A percentile compares a stretch with the other conserved stretches of the same genome.
phyloP scores from a whole-genome alignment of 1,140 invertebrate species.

The Trachymyrmex cornetzi region DNA sequence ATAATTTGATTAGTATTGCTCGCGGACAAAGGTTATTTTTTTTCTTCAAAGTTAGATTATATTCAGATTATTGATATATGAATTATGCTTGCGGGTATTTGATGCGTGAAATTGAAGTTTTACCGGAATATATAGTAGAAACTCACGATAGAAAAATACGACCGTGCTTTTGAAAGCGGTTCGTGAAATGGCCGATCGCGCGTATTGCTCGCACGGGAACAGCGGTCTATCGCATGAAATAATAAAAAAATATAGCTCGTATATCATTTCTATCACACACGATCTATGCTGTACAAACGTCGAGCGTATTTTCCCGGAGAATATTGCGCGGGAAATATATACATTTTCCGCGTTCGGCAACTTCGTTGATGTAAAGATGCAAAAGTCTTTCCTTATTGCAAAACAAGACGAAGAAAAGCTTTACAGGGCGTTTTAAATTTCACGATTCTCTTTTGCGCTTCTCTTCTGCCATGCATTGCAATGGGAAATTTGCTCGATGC shows the following conservation, averaged over 20 bases:
- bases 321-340: conserved; percentile 37
- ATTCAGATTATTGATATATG: background rate
- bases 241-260: conserved; percentile 56
- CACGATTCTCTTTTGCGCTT: conserved; percentile 10
- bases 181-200: conserved; percentile 32
- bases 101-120: conserved; percentile 60
- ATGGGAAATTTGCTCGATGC: conserved; percentile 16
- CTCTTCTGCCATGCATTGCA: background rate
- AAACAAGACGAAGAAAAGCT: conserved; percentile 16
- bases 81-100: conserved; percentile 50
- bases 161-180: conserved; percentile 14
- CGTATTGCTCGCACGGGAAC: conserved; percentile 11
- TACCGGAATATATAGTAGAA: conserved; percentile 26
- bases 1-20: too few relatives aligned
- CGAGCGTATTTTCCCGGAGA: conserved; percentile 37
- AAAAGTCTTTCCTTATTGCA: conserved; percentile 35
- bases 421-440: conserved; percentile 23
- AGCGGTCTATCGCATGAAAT: conserved; percentile 42
- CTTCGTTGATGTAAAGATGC: conserved; percentile 8
- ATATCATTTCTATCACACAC: conserved; percentile 48
- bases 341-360: conserved; percentile 30
- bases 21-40: background rate
- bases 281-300: conserved; percentile 39
- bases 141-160: conserved; percentile 52
- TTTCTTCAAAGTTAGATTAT: conserved; percentile 2